Evolutionary conservation across 2,113 vertebrate genomes (phyloP), one percentile per base, ranked within the genome.

Genomic region (Vimba vimba): DNA sequence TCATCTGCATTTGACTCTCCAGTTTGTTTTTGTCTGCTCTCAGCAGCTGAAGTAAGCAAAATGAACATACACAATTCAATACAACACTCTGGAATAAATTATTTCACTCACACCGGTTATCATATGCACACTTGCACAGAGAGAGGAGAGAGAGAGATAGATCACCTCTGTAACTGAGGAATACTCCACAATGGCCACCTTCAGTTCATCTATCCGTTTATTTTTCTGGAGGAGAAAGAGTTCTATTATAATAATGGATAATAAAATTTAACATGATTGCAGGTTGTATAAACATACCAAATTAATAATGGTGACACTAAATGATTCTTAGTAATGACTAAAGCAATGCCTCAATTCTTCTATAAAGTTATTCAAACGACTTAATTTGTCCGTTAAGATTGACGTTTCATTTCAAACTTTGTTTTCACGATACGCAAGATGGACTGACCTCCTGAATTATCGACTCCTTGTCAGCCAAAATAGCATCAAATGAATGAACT

Each of bases 11-110:
- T 81, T 95, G 95, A 79, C 85, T 94, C 91, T 96, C 93, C 85
- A 99, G 89, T 69, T 96, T 95, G 13, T 47, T 95, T 90, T 97
- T 98, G 82, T 98, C 96, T 9, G 91, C 92, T 75, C 96, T 94
- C 86, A 96, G 89, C 82, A 94, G 82, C 95, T 96, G 82, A 33
- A 90, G 47, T 33, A 80, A 86, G 75, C 64, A 25, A 57, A 36
- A 45, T 9, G 0, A 36, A 62, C 36, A 6, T 3, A 47, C 15
- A 68, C 33, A 57, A n/a, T 60, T 43, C 50, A 23, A 80, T 4
- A 50, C 5, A 50, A 50, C 36, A 71, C 68, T 39, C 33, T 71
- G 33, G 36, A 6, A 10, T 43, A 71, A 6, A 43, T 23, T 23
- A 71, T 6, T 71, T 43, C 1, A 11, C 30, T 8, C 39, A 36